These are phyloP conservation scores for Rhadinocentrus ornatus DNA, from an alignment of 2,797 vertebrate species.

Conservation along the genomic window DNA sequence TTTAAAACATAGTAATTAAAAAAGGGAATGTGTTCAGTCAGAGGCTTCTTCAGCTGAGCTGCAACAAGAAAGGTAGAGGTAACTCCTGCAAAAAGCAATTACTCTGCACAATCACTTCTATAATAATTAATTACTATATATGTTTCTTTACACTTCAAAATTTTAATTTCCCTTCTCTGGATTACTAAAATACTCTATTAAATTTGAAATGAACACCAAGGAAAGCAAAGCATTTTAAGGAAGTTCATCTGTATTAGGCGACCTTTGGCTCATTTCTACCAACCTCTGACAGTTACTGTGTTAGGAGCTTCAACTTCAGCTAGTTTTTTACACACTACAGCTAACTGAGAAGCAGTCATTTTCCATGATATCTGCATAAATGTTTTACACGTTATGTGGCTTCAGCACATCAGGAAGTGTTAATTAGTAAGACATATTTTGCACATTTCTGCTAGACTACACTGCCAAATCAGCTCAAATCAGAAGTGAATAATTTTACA, in stretches of 20 bases:
- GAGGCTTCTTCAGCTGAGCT: too few relatives aligned
- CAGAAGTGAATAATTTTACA: background rate
- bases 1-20: too few relatives aligned
- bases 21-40: too few relatives aligned
- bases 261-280: background rate
- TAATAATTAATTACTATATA: too few relatives aligned
- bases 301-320: background rate
- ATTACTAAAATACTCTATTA: too few relatives aligned
- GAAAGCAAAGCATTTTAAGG: too few relatives aligned
- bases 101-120: too few relatives aligned
- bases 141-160: too few relatives aligned
- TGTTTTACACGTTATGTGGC: conserved; percentile 2
- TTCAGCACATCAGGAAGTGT: background rate
- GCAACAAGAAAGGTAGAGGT: too few relatives aligned
- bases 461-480: background rate
- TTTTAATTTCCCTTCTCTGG: too few relatives aligned
- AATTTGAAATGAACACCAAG: too few relatives aligned
- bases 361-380: background rate
- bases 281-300: background rate
- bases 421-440: background rate
- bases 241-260: background rate
- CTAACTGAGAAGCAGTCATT: background rate
- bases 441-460: background rate
- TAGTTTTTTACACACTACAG: conserved; percentile 3
- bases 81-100: too few relatives aligned